These are phyloP conservation scores for Stenolophus ochropezus DNA, from an alignment of 2,888 invertebrate species.

Conservation along the genomic window DNA sequence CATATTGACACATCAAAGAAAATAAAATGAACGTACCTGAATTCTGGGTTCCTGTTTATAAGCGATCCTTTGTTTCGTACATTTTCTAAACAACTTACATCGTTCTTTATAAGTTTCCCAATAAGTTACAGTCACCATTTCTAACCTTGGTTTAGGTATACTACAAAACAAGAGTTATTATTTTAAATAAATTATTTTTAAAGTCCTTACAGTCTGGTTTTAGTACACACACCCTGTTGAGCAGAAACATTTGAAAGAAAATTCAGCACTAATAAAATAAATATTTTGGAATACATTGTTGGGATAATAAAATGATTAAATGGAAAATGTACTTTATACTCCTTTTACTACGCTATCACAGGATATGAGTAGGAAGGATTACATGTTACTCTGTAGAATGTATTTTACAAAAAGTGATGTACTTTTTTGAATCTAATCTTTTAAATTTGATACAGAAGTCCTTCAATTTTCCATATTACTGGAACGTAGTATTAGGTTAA, in stretches of 20 bases:
- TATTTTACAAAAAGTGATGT: background rate
- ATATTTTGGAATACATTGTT: conserved; percentile 24
- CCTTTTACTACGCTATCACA: conserved; percentile 3
- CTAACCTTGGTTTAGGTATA: background rate
- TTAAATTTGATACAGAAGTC: background rate
- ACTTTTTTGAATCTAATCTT: background rate
- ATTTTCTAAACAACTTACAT: background rate
- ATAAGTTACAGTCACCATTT: background rate
- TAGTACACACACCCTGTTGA: conserved; percentile 4
- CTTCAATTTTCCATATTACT: too few relatives aligned
- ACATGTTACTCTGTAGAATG: background rate
- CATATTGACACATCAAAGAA: background rate
- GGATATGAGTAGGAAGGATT: conserved; percentile 24
- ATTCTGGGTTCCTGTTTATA: background rate
- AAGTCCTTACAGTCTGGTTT: conserved; percentile 24
- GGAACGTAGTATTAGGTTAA: too few relatives aligned
- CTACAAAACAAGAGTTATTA: conserved; percentile 1
- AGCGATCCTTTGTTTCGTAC: background rate
- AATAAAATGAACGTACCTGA: background rate
- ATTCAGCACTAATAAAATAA: background rate
- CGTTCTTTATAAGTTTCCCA: conserved; percentile 25
- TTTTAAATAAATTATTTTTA: background rate
- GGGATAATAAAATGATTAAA: background rate
- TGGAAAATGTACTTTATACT: background rate
- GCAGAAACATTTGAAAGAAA: background rate